A percentile compares a stretch with the other conserved stretches of the same genome.
Evolutionary conservation across 2,888 invertebrate genomes (phyloP).

Genomic region (Caenorhabditis sp.): DNA sequence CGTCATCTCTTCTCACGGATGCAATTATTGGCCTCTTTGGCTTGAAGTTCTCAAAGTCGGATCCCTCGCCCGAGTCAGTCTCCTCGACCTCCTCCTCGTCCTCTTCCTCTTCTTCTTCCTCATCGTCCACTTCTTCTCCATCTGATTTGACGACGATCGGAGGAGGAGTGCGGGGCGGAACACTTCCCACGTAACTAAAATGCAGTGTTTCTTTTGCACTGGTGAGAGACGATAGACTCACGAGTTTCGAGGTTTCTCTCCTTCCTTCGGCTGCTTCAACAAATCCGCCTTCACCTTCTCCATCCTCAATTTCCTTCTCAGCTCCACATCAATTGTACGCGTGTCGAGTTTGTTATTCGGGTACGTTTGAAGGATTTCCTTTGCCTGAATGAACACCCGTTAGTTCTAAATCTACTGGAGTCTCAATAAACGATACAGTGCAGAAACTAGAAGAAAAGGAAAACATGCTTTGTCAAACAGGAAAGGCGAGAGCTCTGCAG

Average conservation of each 20-base stretch:
- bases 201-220: too few relatives aligned
- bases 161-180: slow-evolving; percentile 71
- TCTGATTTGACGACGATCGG: slow-evolving; percentile 63
- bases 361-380: slow-evolving; percentile 54
- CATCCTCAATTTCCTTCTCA: slow-evolving; percentile 51
- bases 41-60: slow-evolving; percentile 58
- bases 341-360: slow-evolving; percentile 54
- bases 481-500: slow-evolving; percentile 74
- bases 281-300: slow-evolving; percentile 58
- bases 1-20: slow-evolving; percentile 60
- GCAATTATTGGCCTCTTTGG: slow-evolving; percentile 57
- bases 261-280: slow-evolving; percentile 54
- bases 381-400: slow-evolving; percentile 33
- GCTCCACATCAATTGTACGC: slow-evolving; percentile 39
- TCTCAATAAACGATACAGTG: slow-evolving; percentile 2
- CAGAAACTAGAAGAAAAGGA: slow-evolving; percentile 4
- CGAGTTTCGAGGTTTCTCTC: slow-evolving; percentile 50
- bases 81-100: slow-evolving; percentile 56
- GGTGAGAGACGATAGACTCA: slow-evolving; percentile 5
- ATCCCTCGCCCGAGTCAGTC: slow-evolving; percentile 58
- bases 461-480: slow-evolving; percentile 76
- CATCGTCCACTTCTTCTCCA: slow-evolving; percentile 70
- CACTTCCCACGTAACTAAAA: slow-evolving; percentile 69
- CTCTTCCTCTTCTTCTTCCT: slow-evolving; percentile 71
- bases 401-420: slow-evolving; percentile 2